phyloP scores from a whole-genome alignment of 2,797 vertebrate genomes.

The Parotocinclus haroldoi region DNA sequence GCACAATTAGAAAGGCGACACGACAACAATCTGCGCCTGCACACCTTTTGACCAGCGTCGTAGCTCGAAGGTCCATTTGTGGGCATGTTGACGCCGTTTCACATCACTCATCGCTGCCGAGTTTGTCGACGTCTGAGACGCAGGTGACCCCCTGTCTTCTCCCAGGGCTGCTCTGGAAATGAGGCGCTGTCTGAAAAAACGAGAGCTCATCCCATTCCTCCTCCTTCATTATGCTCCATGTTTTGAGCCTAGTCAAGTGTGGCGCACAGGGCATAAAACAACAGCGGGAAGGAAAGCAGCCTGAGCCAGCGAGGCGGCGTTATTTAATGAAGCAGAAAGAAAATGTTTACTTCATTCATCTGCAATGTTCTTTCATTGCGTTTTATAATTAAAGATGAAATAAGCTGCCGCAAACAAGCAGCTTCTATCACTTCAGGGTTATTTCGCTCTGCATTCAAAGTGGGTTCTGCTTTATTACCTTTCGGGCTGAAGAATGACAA shows the following conservation, averaged over 20 bases:
- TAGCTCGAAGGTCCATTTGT: conserved; percentile 1
- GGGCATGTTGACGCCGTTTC: conserved; percentile 25
- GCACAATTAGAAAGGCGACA: conserved; percentile 20
- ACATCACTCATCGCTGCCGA: conserved; percentile 13
- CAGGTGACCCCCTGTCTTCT: conserved; percentile 39
- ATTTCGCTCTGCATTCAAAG: conserved; percentile 43
- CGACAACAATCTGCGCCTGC: not conserved
- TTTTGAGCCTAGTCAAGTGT: conserved; percentile 42
- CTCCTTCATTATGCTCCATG: conserved; percentile 41
- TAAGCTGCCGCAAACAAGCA: conserved; percentile 42
- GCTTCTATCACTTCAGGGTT: conserved; percentile 43
- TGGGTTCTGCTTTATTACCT: conserved; percentile 39
- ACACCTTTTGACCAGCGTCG: not conserved
- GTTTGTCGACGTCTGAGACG: conserved; percentile 28
- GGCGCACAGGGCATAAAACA: conserved; percentile 30
- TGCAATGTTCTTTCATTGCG: conserved; percentile 46
- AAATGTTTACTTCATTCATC: conserved; percentile 46
- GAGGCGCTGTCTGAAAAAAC: conserved; percentile 25
- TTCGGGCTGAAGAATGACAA: conserved; percentile 18
- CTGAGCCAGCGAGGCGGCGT: conserved; percentile 22
- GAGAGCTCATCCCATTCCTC: conserved; percentile 18
- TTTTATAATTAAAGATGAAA: conserved; percentile 56
- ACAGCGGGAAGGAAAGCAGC: conserved; percentile 11
- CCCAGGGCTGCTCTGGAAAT: conserved; percentile 22
- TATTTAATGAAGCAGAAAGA: conserved; percentile 49